A percentile compares a stretch with the other conserved stretches of the same genome.
These are phyloP conservation scores for Paguma larvata DNA, from an alignment of 2,797 vertebrate genomes.

Conservation along the genomic window DNA sequence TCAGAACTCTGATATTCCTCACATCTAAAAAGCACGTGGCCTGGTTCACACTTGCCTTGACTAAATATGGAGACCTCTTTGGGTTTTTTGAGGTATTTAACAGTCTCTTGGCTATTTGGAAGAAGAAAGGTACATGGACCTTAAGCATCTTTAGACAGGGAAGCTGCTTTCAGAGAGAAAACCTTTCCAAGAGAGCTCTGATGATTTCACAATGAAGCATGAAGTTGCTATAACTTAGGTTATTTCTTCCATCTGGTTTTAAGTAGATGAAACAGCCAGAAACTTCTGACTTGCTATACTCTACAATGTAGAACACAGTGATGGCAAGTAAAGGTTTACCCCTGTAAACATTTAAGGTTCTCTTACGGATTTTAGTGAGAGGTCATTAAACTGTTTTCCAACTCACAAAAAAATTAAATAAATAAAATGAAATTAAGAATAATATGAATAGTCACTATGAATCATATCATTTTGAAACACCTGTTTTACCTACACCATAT, in stretches of 20 bases:
- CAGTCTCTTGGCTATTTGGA: not conserved
- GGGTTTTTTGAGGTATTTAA: not conserved
- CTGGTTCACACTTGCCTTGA: not conserved
- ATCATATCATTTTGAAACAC: not conserved
- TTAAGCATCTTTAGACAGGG: not conserved
- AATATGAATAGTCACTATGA: not conserved
- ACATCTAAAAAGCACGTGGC: not conserved
- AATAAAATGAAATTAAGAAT: not conserved
- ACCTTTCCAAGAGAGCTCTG: not conserved
- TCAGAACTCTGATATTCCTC: not conserved
- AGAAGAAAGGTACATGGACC: not conserved
- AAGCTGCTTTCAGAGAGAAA: not conserved
- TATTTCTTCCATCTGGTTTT: not conserved
- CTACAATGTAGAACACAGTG: not conserved
- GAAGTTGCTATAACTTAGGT: not conserved
- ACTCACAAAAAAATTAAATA: not conserved
- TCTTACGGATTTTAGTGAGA: not conserved
- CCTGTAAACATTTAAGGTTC: not conserved
- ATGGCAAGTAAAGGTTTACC: not conserved
- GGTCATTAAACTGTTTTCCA: not conserved
- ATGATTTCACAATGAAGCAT: not conserved
- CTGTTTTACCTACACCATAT: conserved; percentile 13
- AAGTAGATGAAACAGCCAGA: not conserved
- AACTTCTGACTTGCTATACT: not conserved
- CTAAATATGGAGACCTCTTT: not conserved